A percentile compares a stretch with the other conserved stretches of the same genome.
phyloP scores from a whole-genome alignment of 2,797 vertebrate genomes.

The Synanceia verrucosa region DNA sequence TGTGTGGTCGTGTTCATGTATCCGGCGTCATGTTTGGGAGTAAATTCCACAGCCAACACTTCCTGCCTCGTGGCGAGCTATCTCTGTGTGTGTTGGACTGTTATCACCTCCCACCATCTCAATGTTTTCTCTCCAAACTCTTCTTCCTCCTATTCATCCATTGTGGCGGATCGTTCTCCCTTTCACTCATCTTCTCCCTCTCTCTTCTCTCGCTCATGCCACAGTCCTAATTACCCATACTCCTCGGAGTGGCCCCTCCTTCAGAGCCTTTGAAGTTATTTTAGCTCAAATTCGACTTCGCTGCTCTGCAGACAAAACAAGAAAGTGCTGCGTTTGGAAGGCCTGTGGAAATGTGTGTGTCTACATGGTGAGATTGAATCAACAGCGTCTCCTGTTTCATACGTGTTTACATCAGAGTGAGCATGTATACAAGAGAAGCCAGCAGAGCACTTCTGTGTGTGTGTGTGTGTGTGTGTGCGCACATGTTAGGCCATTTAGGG shows the following conservation, averaged over 20 bases:
- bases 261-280: slow-evolving; percentile 79
- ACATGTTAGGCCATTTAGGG: slow-evolving; percentile 21
- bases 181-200: slow-evolving; percentile 61
- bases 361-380: slow-evolving; percentile 53
- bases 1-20: slow-evolving; percentile 35
- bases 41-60: slow-evolving; percentile 41
- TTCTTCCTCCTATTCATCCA: slow-evolving; percentile 61
- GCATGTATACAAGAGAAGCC: slow-evolving; percentile 50
- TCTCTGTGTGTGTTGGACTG: slow-evolving; percentile 25
- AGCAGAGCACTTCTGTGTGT: slow-evolving; percentile 19
- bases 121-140: slow-evolving; percentile 33
- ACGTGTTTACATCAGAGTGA: slow-evolving; percentile 59
- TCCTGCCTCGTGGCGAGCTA: slow-evolving; percentile 41
- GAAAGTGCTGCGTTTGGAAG: slow-evolving; percentile 50
- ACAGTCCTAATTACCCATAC: slow-evolving; percentile 75
- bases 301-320: slow-evolving; percentile 76
- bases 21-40: slow-evolving; percentile 49
- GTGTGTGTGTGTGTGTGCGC: slow-evolving; percentile 32
- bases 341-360: slow-evolving; percentile 43
- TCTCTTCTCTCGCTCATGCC: slow-evolving; percentile 39
- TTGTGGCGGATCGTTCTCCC: slow-evolving; percentile 64
- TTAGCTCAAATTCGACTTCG: slow-evolving; percentile 71
- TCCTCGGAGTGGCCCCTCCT: slow-evolving; percentile 70
- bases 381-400: slow-evolving; percentile 59
- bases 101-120: slow-evolving; percentile 9